phyloP scores from a whole-genome alignment of 2,797 vertebrate genomes.

The Pseudomugil gertrudae region DNA sequence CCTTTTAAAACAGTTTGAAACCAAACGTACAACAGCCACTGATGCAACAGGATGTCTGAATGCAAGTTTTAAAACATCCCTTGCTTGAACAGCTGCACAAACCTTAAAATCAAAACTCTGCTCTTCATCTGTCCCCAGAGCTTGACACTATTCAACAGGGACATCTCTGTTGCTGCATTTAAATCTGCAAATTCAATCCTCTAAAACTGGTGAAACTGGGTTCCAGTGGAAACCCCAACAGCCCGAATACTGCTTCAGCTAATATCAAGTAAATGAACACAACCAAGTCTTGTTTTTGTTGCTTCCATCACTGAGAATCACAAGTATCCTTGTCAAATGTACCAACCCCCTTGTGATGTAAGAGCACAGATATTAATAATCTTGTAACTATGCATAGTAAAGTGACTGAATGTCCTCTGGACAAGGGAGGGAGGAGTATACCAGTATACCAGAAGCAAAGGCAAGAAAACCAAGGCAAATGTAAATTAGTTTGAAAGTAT shows the following conservation, averaged over 20 bases:
- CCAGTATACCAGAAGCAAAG: constrained; percentile 4
- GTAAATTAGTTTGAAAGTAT: background rate
- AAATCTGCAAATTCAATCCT: background rate
- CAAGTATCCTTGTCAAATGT: constrained; percentile 60
- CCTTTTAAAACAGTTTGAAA: background rate
- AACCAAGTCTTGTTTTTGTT: constrained; percentile 32
- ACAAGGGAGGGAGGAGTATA: constrained; percentile 12
- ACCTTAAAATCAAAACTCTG: background rate
- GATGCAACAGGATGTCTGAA: background rate
- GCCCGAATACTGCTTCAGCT: background rate
- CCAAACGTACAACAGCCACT: background rate
- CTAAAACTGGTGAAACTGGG: background rate
- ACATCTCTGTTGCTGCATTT: background rate
- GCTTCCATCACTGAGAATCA: constrained; percentile 52
- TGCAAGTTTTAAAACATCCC: background rate
- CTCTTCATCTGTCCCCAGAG: background rate
- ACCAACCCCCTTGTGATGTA: constrained; percentile 67
- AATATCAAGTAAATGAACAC: constrained; percentile 16
- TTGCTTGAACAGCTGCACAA: background rate
- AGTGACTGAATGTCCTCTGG: constrained; percentile 23
- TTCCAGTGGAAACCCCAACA: background rate
- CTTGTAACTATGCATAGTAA: constrained; percentile 80
- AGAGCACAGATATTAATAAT: constrained; percentile 79
- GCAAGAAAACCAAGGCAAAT: background rate
- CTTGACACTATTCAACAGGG: background rate